A percentile compares a stretch with the other conserved stretches of the same genome.
These are phyloP conservation scores for Mesaphorura yosii DNA, from an alignment of 1,140 invertebrate genomes.

Conservation along the genomic window DNA sequence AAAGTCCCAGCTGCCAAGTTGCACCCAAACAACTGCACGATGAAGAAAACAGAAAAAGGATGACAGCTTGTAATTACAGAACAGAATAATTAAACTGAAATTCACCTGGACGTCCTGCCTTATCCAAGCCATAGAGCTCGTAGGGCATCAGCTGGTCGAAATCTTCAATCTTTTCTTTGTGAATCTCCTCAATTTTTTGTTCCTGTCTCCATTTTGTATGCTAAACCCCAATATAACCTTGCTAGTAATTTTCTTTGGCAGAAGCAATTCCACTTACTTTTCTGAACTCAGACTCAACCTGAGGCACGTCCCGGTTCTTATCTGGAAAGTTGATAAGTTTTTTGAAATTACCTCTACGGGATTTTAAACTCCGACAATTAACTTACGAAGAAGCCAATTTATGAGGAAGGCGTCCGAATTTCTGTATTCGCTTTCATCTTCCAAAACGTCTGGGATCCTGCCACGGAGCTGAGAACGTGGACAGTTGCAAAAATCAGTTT, in stretches of 20 bases:
- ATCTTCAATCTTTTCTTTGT: background rate
- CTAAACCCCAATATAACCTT: conserved; percentile 1
- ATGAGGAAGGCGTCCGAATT: too few relatives aligned
- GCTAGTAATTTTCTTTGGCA: background rate
- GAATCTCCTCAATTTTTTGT: background rate
- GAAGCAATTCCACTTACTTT: background rate
- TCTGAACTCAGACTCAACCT: conserved; percentile 1
- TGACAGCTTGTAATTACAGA: background rate
- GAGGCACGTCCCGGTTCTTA: too few relatives aligned
- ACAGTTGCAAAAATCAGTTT: too few relatives aligned
- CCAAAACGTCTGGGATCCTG: too few relatives aligned
- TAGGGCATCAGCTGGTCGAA: background rate
- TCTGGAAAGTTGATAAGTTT: too few relatives aligned
- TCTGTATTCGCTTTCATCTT: too few relatives aligned
- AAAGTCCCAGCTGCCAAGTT: conserved; percentile 6
- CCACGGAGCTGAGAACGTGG: too few relatives aligned
- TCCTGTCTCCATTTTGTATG: conserved; percentile 7
- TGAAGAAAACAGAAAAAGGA: background rate
- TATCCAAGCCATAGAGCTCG: conserved; percentile 3
- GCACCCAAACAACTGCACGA: background rate
- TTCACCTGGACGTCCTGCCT: background rate
- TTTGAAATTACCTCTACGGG: too few relatives aligned
- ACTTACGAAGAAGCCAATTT: too few relatives aligned
- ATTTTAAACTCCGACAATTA: too few relatives aligned
- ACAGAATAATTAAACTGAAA: background rate